phyloP scores from a whole-genome alignment of 2,113 vertebrate genomes.

The Rhabdomys dilectus region DNA sequence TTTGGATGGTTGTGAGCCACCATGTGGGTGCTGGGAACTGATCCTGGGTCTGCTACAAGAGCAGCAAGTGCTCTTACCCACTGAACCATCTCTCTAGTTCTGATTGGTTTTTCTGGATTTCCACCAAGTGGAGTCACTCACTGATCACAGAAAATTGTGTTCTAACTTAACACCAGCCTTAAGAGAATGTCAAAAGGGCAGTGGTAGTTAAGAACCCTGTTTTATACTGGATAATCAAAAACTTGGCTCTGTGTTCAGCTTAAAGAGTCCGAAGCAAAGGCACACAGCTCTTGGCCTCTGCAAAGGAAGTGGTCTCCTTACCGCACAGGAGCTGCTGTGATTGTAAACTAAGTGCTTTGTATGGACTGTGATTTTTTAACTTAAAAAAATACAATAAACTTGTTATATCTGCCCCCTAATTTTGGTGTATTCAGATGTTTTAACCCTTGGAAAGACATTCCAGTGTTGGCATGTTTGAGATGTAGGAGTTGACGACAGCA shows the following conservation, averaged over 20 bases:
- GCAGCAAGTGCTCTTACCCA: neutral
- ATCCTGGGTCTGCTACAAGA: neutral
- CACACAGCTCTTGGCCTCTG: neutral
- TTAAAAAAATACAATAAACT: slow-evolving; percentile 21
- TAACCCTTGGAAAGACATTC: slow-evolving; percentile 22
- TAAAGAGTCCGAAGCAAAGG: neutral
- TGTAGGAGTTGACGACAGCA: neutral
- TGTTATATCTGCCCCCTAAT: neutral
- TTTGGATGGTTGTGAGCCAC: neutral
- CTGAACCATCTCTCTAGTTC: neutral
- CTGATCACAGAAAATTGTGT: neutral
- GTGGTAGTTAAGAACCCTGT: neutral
- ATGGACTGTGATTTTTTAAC: neutral
- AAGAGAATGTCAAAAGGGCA: too few species aligned
- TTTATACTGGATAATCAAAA: neutral
- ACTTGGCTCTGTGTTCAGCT: neutral
- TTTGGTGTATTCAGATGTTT: slow-evolving; percentile 11
- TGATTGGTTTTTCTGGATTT: neutral
- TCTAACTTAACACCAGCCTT: neutral
- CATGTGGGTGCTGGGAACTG: neutral
- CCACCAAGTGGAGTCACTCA: neutral
- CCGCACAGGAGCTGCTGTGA: neutral
- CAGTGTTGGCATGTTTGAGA: neutral
- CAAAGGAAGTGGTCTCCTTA: neutral
- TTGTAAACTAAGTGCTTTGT: slow-evolving; percentile 7